Conservation (phyloP, 2,797 vertebrate genomes). For the Pteropus rufus region DNA sequence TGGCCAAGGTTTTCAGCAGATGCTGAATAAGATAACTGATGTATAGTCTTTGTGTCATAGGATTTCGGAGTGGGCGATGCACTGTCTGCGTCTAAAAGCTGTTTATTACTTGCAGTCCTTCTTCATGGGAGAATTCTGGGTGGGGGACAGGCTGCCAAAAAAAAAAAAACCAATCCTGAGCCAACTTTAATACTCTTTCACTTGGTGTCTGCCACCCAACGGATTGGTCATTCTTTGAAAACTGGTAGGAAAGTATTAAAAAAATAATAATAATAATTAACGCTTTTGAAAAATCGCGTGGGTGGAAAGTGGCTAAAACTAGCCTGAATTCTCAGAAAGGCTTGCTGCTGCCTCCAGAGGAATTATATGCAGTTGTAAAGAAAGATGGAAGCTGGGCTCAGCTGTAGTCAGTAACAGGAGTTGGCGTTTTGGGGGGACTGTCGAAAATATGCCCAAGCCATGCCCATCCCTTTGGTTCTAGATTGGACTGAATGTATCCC, state of each 20-base stretch:
- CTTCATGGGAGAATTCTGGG: not conserved
- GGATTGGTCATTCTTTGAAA: not conserved
- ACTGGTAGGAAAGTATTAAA: not conserved
- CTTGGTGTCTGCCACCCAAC: not conserved
- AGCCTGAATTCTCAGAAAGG: not conserved
- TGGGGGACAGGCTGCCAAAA: not conserved
- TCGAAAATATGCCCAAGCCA: not conserved
- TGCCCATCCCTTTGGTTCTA: not conserved
- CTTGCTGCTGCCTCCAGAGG: constrained; percentile 13
- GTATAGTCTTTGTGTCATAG: not conserved
- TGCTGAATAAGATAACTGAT: not conserved
- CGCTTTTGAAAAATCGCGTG: not conserved
- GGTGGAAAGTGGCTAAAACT: not conserved
- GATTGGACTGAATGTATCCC: not conserved
- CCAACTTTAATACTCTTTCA: not conserved
- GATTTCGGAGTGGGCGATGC: not conserved
- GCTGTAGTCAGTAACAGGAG: not conserved
- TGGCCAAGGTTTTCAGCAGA: not conserved
- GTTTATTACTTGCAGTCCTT: not conserved
- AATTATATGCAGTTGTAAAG: not conserved
- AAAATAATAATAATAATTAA: not conserved
- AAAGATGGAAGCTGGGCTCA: not conserved
- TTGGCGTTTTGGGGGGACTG: not conserved
- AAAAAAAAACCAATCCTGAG: not conserved
- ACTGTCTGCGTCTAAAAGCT: not conserved